A percentile compares a stretch with the other conserved stretches of the same genome.
These are phyloP conservation scores for Eurypyga helias DNA, from an alignment of 2,113 vertebrate species.

Conservation along the genomic window DNA sequence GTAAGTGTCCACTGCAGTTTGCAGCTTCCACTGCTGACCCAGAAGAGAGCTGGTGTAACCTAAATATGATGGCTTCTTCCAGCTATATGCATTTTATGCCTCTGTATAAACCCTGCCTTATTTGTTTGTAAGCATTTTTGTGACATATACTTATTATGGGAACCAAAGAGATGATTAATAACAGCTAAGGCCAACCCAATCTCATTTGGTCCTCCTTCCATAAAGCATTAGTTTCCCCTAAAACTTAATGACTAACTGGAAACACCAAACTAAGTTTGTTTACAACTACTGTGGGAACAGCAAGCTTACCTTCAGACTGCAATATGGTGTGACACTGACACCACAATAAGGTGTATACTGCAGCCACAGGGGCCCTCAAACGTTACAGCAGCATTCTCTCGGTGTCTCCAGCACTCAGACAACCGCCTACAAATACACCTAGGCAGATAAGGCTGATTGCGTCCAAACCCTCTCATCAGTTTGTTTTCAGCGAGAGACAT, in stretches of 20 bases:
- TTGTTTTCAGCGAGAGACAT: background rate
- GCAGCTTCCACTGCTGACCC: background rate
- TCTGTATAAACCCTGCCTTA: background rate
- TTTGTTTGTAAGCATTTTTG: background rate
- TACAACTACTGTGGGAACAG: background rate
- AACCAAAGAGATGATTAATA: background rate
- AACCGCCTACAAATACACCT: background rate
- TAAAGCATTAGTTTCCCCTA: background rate
- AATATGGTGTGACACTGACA: background rate
- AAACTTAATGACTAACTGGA: background rate
- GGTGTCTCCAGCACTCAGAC: background rate
- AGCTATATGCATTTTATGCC: background rate
- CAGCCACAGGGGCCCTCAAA: background rate
- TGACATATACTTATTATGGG: background rate
- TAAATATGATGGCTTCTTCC: background rate
- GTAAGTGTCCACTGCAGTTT: accelerated
- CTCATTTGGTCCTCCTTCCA: background rate
- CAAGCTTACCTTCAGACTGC: background rate
- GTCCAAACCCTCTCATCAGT: background rate
- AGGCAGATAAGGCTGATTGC: background rate
- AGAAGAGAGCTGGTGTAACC: too few relatives aligned
- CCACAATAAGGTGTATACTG: background rate
- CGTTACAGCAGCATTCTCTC: background rate
- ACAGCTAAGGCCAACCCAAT: background rate
- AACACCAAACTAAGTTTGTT: background rate